These are phyloP conservation scores for Sebastes jordani DNA, from an alignment of 2,797 vertebrate genomes.

Conservation along the genomic window DNA sequence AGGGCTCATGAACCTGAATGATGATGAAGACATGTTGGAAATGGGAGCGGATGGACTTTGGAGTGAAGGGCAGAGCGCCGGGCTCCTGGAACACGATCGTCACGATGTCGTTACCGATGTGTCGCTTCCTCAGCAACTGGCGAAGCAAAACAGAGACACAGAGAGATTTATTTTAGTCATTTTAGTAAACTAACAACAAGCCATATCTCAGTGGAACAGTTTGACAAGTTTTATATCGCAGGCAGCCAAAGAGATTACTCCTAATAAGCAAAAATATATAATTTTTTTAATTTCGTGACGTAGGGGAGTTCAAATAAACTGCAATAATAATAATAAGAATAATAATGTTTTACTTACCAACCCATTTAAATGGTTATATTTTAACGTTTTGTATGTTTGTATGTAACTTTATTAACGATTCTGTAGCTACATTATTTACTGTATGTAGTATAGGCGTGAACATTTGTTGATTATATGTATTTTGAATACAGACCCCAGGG, in stretches of 20 bases:
- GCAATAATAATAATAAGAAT: too few species aligned
- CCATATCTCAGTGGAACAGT: neutral
- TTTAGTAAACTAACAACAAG: neutral
- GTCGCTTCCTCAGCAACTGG: constrained; percentile 92
- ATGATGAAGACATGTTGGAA: constrained; percentile 96
- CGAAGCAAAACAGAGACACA: constrained; percentile 4
- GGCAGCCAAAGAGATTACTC: too few species aligned
- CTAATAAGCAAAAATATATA: too few species aligned
- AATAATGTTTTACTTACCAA: too few species aligned
- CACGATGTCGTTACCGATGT: constrained; percentile 95
- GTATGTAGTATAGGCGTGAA: neutral
- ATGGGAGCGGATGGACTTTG: constrained; percentile 92
- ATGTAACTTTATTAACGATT: neutral
- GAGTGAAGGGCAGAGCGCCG: constrained; percentile 91
- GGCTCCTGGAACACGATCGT: constrained; percentile 96
- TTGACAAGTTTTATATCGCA: neutral
- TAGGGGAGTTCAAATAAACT: too few species aligned
- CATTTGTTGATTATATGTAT: neutral
- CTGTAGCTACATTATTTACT: neutral
- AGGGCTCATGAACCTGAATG: constrained; percentile 85
- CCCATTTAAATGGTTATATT: too few species aligned
- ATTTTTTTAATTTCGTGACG: too few species aligned
- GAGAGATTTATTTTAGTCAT: neutral
- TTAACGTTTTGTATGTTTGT: too few species aligned
- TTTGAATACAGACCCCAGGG: neutral